A percentile compares a stretch with the other conserved stretches of the same genome.
Conservation (phyloP, 1,140 invertebrate species). For the Carposina sasakii region DNA sequence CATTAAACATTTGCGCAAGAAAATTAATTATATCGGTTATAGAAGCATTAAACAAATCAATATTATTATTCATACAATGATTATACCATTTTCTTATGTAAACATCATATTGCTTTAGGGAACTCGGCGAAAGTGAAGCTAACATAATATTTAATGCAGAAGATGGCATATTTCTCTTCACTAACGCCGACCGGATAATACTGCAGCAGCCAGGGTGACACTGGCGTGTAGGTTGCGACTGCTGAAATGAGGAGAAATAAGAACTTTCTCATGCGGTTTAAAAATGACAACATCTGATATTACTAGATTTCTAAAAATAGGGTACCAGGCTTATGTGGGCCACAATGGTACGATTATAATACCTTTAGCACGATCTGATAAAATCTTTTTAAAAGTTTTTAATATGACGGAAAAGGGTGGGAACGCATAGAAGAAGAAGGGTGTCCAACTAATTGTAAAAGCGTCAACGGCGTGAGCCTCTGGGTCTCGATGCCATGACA, state of each 20-base stretch:
- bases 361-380: neutral
- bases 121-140: too few relatives aligned
- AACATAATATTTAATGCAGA: too few relatives aligned
- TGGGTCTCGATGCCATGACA: slow-evolving; percentile 11
- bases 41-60: neutral
- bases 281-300: neutral
- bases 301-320: neutral
- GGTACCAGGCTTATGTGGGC: neutral
- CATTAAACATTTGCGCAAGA: neutral
- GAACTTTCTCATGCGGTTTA: neutral
- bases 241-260: neutral
- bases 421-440: slow-evolving; percentile 9
- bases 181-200: neutral
- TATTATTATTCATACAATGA: neutral
- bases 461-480: neutral
- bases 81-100: neutral
- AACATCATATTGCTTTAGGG: too few relatives aligned
- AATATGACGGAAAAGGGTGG: slow-evolving; percentile 13
- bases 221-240: neutral
- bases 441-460: neutral
- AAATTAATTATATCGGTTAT: neutral
- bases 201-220: too few relatives aligned
- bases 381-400: neutral
- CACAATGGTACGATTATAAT: neutral
- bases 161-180: neutral